Base-by-base conservation (phyloP, 2,888 invertebrate species). In the Acrocyrtus sp. region DNA sequence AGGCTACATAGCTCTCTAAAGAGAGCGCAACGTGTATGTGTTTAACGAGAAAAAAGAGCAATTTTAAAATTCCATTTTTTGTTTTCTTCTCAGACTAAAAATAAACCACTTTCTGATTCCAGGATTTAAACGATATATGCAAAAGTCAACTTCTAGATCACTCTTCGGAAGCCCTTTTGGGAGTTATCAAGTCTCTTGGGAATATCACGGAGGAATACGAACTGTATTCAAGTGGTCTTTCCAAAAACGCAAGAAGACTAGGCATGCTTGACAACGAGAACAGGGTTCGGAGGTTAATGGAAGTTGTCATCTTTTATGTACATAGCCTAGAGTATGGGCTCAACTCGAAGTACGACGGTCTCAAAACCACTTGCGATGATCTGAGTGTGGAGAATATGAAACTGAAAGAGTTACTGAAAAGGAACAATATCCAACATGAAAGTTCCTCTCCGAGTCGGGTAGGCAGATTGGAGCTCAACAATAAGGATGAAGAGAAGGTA, bases 241-340 rank as follows among this genome's bases (percentile, higher is more conserved):
- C 72, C 24, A 53, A 73, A 39, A 78, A 74, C 48, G 77, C 81
- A 4, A 72, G 76, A 72, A 72, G 76, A 61, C 54, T 78, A 41
- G 81, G 81, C 47, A 79, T 75, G 70, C 73, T 81, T 70, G 81
- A 81, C 62, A 73, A 79, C 15, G 75, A 80, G 26, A 78, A 70
- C 26, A 66, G 81, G 60, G 69, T 79, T 47, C 79, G 77, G 69
- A 81, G 78, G 67, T 77, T 81, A 77, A 75, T 81, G n/a, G 79
- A 81, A 65, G 80, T 81, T 0, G 80, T 81, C 80, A 74, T 80
- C 27, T 73, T 81, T 22, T 81, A 81, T 43, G 80, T 81, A 27
- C 79, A 79, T 61, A n/a, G n/a, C n/a, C n/a, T n/a, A n/a, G n/a
- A n/a, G n/a, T n/a, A n/a, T n/a, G 78, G 79, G 51, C 60, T 81